These are phyloP conservation scores for Drosophila fungiperda DNA, from an alignment of 2,888 invertebrate genomes.

Conservation along the genomic window DNA sequence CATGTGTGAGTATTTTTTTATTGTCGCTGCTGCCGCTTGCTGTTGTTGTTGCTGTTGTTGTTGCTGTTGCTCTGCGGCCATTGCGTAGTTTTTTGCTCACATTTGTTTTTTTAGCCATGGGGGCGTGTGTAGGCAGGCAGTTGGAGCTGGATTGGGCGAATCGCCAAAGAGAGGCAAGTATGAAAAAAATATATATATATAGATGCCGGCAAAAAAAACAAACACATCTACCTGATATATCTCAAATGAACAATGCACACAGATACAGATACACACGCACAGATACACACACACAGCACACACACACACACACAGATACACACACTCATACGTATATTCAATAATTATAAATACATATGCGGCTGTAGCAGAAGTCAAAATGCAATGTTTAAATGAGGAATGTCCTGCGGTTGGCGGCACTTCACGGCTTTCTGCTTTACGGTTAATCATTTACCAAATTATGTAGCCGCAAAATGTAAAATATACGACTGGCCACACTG, in stretches of 20 bases:
- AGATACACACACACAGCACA: not conserved
- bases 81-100: constrained; percentile 73
- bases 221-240: constrained; percentile 24
- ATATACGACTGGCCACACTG: constrained; percentile 53
- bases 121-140: constrained; percentile 73
- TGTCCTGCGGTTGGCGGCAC: constrained; percentile 62
- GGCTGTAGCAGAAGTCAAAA: constrained; percentile 18
- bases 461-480: constrained; percentile 77
- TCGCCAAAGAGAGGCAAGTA: constrained; percentile 15
- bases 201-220: constrained; percentile 9
- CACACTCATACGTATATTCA: not conserved
- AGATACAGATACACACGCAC: not conserved
- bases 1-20: constrained; percentile 68
- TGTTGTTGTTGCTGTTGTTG: constrained; percentile 29
- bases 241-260: constrained; percentile 1
- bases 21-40: constrained; percentile 23
- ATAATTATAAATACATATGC: constrained; percentile 54
- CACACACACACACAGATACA: too few relatives aligned
- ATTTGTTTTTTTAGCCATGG: constrained; percentile 76
- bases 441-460: constrained; percentile 80
- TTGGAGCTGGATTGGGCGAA: constrained; percentile 57
- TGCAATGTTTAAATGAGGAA: constrained; percentile 52
- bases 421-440: constrained; percentile 68
- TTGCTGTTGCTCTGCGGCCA: constrained; percentile 61
- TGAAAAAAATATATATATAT: constrained; percentile 10